Evolutionary conservation across 2,797 vertebrate species (phyloP).

Genomic region (Benthosema pterotum): DNA sequence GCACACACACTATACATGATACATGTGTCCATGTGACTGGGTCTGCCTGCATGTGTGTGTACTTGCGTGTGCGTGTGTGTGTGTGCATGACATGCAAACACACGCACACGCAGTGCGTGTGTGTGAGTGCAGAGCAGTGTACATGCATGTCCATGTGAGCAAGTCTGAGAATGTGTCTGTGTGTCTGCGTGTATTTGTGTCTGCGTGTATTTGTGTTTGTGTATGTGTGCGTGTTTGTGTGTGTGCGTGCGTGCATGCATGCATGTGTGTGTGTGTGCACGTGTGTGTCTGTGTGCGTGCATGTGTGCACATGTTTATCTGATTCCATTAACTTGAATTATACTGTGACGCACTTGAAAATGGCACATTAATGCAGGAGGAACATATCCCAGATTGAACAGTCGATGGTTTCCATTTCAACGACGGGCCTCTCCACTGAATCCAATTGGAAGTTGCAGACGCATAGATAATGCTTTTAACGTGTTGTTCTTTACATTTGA

Average conservation of each 20-base stretch:
- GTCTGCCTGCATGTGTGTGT: too few species aligned
- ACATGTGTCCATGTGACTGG: too few species aligned
- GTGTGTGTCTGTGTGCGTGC: neutral
- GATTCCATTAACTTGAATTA: slow-evolving; percentile 35
- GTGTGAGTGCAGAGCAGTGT: neutral
- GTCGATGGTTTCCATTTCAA: neutral
- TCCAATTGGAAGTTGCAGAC: slow-evolving; percentile 1
- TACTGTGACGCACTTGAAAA: slow-evolving; percentile 7
- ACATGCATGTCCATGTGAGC: neutral
- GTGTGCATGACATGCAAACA: too few species aligned
- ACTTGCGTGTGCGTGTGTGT: neutral
- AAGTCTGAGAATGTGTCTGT: neutral
- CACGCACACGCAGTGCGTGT: too few species aligned
- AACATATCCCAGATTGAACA: slow-evolving; percentile 1
- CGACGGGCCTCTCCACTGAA: neutral
- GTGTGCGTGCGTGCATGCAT: neutral
- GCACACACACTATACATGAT: too few species aligned
- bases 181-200: neutral
- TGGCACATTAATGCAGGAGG: slow-evolving; percentile 6
- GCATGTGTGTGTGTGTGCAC: too few species aligned
- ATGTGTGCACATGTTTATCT: slow-evolving; percentile 25
- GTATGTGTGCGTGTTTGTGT: slow-evolving; percentile 1
- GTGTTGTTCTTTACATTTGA: neutral
- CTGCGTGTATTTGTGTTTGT: neutral
- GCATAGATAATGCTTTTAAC: slow-evolving; percentile 2